Percentiles rank a stretch among this genome's conserved stretches.
These are phyloP conservation scores for Ochropleura plecta DNA, from an alignment of 2,888 invertebrate species.

Conservation along the genomic window DNA sequence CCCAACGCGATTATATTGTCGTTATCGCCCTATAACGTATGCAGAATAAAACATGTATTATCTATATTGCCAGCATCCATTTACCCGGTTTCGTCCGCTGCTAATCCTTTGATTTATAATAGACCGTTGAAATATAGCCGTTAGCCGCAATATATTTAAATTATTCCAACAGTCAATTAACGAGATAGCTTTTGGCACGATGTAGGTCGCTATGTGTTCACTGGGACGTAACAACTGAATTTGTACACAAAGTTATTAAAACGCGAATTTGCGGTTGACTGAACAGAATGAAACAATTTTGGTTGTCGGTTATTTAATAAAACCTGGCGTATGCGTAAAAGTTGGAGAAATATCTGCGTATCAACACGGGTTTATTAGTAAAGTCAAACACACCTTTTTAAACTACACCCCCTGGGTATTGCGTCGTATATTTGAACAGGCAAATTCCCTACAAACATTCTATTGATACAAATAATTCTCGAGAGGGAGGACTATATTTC, in stretches of 20 bases:
- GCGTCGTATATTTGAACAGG: conserved; percentile 82
- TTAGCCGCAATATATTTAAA: conserved; percentile 88
- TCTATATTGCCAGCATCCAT: conserved; percentile 88
- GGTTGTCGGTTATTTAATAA: conserved; percentile 68
- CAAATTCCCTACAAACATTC: conserved; percentile 83
- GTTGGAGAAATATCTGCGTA: conserved; percentile 68
- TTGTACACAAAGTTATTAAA: conserved; percentile 69
- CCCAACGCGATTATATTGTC: conserved; percentile 85
- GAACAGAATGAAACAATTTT: conserved; percentile 67
- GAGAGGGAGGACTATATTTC: conserved; percentile 84
- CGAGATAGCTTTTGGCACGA: conserved; percentile 85
- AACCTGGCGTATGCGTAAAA: conserved; percentile 74
- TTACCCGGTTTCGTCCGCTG: conserved; percentile 80
- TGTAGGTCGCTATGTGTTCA: conserved; percentile 75
- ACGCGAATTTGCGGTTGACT: conserved; percentile 68
- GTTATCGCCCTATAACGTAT: conserved; percentile 89
- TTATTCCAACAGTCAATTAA: conserved; percentile 90
- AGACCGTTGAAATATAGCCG: conserved; percentile 86
- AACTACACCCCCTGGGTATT: conserved; percentile 79
- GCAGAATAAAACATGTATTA: conserved; percentile 88
- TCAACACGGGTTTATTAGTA: conserved; percentile 84
- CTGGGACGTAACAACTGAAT: conserved; percentile 70
- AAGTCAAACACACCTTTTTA: conserved; percentile 89
- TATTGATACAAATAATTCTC: conserved; percentile 89
- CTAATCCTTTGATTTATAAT: conserved; percentile 90